Percentiles rank a stretch among this genome's conserved stretches.
Conservation (phyloP, 2,888 invertebrate species). For the Habrosyne pyritoides region DNA sequence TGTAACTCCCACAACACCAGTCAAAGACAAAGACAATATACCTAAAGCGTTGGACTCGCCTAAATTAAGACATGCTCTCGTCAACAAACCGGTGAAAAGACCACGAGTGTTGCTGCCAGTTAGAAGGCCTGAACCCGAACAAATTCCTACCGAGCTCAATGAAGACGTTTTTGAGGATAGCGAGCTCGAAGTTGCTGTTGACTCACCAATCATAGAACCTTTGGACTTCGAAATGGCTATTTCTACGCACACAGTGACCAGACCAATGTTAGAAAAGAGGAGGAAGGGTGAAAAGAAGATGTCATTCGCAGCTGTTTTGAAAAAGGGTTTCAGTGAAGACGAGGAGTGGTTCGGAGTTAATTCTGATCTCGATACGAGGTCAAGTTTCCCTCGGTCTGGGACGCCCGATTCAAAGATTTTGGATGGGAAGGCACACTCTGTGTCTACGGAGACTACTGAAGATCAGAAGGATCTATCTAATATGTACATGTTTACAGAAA, state of each 20-base stretch:
- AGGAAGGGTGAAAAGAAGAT: slow-evolving; percentile 48
- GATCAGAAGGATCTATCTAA: slow-evolving; percentile 52
- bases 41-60: slow-evolving; percentile 65
- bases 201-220: slow-evolving; percentile 30
- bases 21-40: slow-evolving; percentile 24
- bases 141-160: slow-evolving; percentile 23
- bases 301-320: slow-evolving; percentile 47
- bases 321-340: slow-evolving; percentile 59
- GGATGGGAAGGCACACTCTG: slow-evolving; percentile 40
- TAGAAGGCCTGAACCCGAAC: slow-evolving; percentile 49
- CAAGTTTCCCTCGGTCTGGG: slow-evolving; percentile 69
- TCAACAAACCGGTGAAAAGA: slow-evolving; percentile 63
- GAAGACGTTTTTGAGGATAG: slow-evolving; percentile 35
- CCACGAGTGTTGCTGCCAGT: slow-evolving; percentile 71
- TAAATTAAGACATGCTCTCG: slow-evolving; percentile 62
- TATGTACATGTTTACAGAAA: slow-evolving; percentile 65
- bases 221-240: slow-evolving; percentile 71
- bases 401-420: slow-evolving; percentile 66
- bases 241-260: slow-evolving; percentile 71
- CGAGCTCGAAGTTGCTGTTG: slow-evolving; percentile 26
- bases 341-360: slow-evolving; percentile 64
- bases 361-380: slow-evolving; percentile 71
- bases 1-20: slow-evolving; percentile 28
- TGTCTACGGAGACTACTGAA: slow-evolving; percentile 61
- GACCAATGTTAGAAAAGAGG: slow-evolving; percentile 42